These are phyloP conservation scores for Mobula birostris DNA, from an alignment of 2,113 vertebrate species.

Conservation along the genomic window DNA sequence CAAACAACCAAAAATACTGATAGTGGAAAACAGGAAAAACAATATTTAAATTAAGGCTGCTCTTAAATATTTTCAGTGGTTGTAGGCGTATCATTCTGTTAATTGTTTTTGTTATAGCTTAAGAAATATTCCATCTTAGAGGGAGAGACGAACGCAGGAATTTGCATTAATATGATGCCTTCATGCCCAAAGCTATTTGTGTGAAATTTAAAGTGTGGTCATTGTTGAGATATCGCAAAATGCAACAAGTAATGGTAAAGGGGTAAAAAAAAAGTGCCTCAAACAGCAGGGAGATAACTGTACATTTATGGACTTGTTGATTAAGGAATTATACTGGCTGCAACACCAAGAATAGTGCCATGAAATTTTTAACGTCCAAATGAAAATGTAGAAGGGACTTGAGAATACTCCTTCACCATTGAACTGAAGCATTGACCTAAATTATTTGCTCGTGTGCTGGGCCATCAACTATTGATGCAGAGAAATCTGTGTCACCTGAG, in stretches of 20 bases:
- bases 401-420: neutral
- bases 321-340: neutral
- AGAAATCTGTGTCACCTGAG: neutral
- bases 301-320: neutral
- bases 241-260: neutral
- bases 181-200: neutral
- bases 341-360: neutral
- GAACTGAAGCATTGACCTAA: neutral
- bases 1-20: neutral
- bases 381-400: neutral
- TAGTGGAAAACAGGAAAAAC: neutral
- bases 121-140: neutral
- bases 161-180: neutral
- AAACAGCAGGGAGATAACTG: neutral
- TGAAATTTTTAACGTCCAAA: neutral
- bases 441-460: neutral
- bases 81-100: neutral
- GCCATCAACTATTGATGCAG: neutral
- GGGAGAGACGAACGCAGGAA: neutral
- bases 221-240: neutral
- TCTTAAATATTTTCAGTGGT: neutral
- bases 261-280: neutral
- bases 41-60: neutral
- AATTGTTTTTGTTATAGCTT: neutral
- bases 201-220: neutral